A percentile compares a stretch with the other conserved stretches of the same genome.
Conservation (phyloP, 2,113 vertebrate species). For the Bagarius yarrelli region DNA sequence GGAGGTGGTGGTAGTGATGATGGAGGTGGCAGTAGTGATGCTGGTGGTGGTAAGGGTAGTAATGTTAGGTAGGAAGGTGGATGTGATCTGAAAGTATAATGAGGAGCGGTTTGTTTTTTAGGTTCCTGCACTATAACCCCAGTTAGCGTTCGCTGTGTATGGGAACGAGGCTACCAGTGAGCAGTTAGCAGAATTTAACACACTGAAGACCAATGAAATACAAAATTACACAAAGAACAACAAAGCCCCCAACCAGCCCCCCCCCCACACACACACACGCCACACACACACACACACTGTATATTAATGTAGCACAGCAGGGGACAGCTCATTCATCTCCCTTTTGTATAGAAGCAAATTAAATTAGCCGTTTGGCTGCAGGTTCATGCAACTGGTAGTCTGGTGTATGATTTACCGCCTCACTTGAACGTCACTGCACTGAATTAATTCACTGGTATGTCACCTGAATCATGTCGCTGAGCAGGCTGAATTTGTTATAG, state of each 20-base stretch:
- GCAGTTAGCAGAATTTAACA: no score
- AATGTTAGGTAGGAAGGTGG: no score
- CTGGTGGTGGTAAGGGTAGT: background rate
- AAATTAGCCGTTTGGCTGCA: slow-evolving; percentile 53
- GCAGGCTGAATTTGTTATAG: slow-evolving; percentile 39
- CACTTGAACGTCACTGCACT: slow-evolving; percentile 57
- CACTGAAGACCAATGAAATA: no score
- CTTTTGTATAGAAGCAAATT: slow-evolving; percentile 63
- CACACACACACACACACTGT: slow-evolving; percentile 54
- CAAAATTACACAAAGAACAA: no score
- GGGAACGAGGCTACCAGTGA: no score
- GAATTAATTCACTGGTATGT: slow-evolving; percentile 60
- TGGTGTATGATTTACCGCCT: slow-evolving; percentile 57
- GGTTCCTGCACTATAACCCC: background rate
- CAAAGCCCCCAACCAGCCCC: no score
- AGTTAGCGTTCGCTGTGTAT: no score
- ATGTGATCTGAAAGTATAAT: background rate
- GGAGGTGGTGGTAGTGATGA: background rate
- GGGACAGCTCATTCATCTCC: slow-evolving; percentile 65
- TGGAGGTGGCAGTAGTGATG: background rate
- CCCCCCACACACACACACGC: slow-evolving; percentile 12
- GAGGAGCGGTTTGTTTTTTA: background rate
- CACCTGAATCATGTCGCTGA: slow-evolving; percentile 56
- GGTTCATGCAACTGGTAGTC: slow-evolving; percentile 57
- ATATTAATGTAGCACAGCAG: slow-evolving; percentile 61